Base-by-base conservation (phyloP, 2,888 invertebrate genomes). In the Latheticus oryzae region DNA sequence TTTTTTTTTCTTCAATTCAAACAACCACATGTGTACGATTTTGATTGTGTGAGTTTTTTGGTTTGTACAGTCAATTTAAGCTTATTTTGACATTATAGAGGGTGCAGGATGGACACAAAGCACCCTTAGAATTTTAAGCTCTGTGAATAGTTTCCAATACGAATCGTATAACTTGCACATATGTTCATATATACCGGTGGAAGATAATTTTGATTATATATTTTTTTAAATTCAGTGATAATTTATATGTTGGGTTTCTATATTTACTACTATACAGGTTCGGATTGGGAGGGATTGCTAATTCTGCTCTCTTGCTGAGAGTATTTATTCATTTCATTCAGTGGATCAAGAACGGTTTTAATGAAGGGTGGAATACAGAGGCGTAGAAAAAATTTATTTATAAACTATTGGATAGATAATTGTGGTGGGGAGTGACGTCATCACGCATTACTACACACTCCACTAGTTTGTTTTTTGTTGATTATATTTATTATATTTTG, bases 111-210 rank as follows among this genome's bases (percentile, higher is more conserved):
- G n/a, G 4, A 59, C 56, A 70, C 68, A 70, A 69, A 68, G 64
- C 58, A 60, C 67, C 71, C 71, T 70, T 65, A 62, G 63, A 71
- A 69, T 69, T 69, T 67, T 74, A 75, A 76, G 73, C 75, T 72
- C 66, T 19, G 68, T 73, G 76, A 78, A 76, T 78, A 77, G 72
- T 76, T 79, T 77, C 75, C 76, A 78, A 78, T 78, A 72, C 69
- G 78, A 79, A 75, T 77, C 78, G 76, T 76, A 79, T 79, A 78
- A 77, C 77, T 77, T 73, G 76, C 79, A 78, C 79, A 79, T 79
- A 79, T 79, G 79, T 77, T 79, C 76, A 76, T 68, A 72, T 76
- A 67, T 70, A 70, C 73, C 67, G 65, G 58, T 58, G 70, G 72
- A 76, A 75, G 64, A 40, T 58, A 75, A 65, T 73, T 69, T 74